phyloP scores from a whole-genome alignment of 2,888 invertebrate genomes.

The Leptinotarsa haldemani region DNA sequence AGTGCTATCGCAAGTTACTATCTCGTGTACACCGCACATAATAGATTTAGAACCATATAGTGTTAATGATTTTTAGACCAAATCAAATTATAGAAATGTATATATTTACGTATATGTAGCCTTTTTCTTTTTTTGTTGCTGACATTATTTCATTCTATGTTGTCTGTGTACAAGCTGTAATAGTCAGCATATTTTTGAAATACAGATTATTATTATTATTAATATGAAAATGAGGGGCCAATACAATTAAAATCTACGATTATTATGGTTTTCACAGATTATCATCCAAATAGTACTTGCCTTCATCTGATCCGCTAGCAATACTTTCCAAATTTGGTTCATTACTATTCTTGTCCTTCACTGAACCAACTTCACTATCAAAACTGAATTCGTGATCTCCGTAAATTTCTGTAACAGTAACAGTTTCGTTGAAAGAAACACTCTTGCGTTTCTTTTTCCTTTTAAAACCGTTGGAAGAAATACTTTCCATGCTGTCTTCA shows the following conservation, averaged over 20 bases:
- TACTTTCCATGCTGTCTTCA: slow-evolving; percentile 47
- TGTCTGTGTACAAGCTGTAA: too few relatives aligned
- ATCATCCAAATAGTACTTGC: slow-evolving; percentile 5
- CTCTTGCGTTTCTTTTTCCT: slow-evolving; percentile 60
- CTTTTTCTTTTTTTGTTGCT: too few relatives aligned
- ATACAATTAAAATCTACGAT: not conserved
- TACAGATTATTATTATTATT: too few relatives aligned
- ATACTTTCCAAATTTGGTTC: slow-evolving; percentile 44
- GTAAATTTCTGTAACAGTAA: slow-evolving; percentile 58
- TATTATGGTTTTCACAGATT: not conserved
- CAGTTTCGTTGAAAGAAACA: slow-evolving; percentile 62
- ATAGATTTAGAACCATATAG: too few relatives aligned
- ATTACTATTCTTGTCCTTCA: slow-evolving; percentile 52
- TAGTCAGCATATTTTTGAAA: too few relatives aligned
- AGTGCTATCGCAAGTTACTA: too few relatives aligned
- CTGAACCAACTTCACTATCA: slow-evolving; percentile 53
- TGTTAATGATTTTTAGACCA: too few relatives aligned
- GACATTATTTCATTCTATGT: too few relatives aligned
- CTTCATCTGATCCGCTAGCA: slow-evolving; percentile 55
- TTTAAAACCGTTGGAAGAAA: slow-evolving; percentile 50
- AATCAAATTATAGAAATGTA: too few relatives aligned
- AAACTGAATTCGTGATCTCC: slow-evolving; percentile 57
- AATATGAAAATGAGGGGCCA: not conserved
- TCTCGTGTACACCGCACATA: too few relatives aligned
- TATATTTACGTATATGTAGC: too few relatives aligned